Conservation (phyloP, 2,113 vertebrate species). For the Gymnogyps californianus region DNA sequence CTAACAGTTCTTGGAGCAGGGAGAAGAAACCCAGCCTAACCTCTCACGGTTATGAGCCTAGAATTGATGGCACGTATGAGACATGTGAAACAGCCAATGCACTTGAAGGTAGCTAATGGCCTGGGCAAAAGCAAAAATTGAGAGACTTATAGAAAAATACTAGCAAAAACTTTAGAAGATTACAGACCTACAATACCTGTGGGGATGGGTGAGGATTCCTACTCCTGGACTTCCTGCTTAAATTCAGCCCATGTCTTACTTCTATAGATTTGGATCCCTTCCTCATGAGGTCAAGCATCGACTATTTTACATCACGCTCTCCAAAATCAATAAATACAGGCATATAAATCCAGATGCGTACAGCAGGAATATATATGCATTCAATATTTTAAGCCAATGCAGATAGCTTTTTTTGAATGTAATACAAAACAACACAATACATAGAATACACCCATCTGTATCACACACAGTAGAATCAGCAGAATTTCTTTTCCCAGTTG, state of each 20-base stretch:
- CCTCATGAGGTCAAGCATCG: not conserved
- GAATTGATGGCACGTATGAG: fast-evolving
- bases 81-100: not conserved
- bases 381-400: not conserved
- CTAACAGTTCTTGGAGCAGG: not conserved
- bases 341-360: not conserved
- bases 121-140: not conserved
- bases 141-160: not conserved
- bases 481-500: not conserved
- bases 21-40: not conserved
- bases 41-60: not conserved
- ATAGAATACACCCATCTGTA: not conserved
- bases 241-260: not conserved
- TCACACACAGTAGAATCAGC: not conserved
- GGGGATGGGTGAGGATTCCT: not conserved
- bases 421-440: not conserved
- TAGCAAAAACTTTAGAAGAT: not conserved
- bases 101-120: not conserved
- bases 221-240: not conserved
- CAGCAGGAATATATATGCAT: not conserved
- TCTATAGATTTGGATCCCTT: not conserved
- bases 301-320: not conserved
- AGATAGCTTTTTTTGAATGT: not conserved
- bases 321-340: not conserved
- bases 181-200: not conserved